Evolutionary conservation across 2,888 invertebrate genomes (phyloP).

Genomic region (Nomada flava): DNA sequence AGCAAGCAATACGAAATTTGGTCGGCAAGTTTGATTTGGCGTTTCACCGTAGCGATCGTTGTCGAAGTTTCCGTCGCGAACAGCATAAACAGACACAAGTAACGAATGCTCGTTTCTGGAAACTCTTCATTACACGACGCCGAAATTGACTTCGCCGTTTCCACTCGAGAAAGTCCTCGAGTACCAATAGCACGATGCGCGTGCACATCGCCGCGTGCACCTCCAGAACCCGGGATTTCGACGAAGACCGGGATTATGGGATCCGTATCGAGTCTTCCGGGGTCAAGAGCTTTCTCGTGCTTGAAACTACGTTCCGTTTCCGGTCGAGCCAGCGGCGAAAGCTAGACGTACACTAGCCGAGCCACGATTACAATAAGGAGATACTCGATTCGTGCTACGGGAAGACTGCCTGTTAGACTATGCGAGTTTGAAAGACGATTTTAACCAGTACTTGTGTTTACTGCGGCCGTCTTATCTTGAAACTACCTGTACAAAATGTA

Average conservation of each 20-base stretch:
- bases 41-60: not conserved
- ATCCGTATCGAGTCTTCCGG: slow-evolving; percentile 49
- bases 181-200: slow-evolving; percentile 44
- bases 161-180: slow-evolving; percentile 52
- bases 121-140: slow-evolving; percentile 55
- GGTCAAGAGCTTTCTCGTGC: slow-evolving; percentile 58
- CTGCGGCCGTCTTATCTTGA: not conserved
- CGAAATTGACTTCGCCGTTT: slow-evolving; percentile 55
- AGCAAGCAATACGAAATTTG: not conserved
- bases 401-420: slow-evolving; percentile 29
- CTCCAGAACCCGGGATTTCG: slow-evolving; percentile 41
- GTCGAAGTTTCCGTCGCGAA: not conserved
- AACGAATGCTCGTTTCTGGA: slow-evolving; percentile 47
- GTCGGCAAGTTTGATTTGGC: not conserved
- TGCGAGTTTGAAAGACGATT: not conserved
- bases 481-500: not conserved
- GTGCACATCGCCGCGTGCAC: slow-evolving; percentile 20
- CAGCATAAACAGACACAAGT: slow-evolving; percentile 47
- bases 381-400: not conserved
- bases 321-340: slow-evolving; percentile 14
- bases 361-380: slow-evolving; percentile 49
- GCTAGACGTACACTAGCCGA: slow-evolving; percentile 19
- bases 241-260: slow-evolving; percentile 52
- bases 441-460: not conserved
- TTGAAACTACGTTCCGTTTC: slow-evolving; percentile 48